Base-by-base conservation (phyloP, 2,797 vertebrate genomes). In the Bovichtus diacanthus region DNA sequence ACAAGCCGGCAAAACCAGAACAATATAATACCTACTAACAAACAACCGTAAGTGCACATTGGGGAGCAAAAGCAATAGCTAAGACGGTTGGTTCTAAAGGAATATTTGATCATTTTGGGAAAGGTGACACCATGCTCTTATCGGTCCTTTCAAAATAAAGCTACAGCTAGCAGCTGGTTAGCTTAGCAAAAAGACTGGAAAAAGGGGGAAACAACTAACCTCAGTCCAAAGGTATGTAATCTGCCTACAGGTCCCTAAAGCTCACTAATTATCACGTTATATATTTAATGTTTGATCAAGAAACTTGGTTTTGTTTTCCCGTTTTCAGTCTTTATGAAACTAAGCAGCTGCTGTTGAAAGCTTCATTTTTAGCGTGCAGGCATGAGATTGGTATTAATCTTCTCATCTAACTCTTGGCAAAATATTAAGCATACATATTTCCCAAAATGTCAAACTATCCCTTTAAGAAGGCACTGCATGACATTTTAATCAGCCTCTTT, bases 391-490 rank as follows among this genome's bases (percentile, higher is more conserved):
- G 51, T 23, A 15, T 69, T 36, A 43, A 11, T 16, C 23, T 50
- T 36, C 23, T 53, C 36, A 38, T 25, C 9, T 29, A 23, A 55
- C 12, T 41, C 23, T 34, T 2, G 1, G 29, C 23, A 38, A 53
- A 21, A 64, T 61, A 50, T 36, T 0, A 44, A 68, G 21, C 4
- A 9, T 8, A 25, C 2, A 16, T 9, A 25, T 58, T 72, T 74
- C 31, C 56, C 58, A 78, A 71, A 60, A 66, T 58, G 66, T 31
- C 2, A 2, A 59, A 70, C 49, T 68, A 68, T n/a, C 19, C 61
- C 44, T 78, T 76, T 63, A 59, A 80, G 64, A 91, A 86, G 84
- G 80, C 78, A 83, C 82, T 74, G 73, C 62, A 56, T 81, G 59
- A 44, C 62, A 46, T 70, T 64, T 77, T 55, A 79, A 68, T 76